Conservation (phyloP, 2,888 invertebrate species). For the Lissonota sp. region DNA sequence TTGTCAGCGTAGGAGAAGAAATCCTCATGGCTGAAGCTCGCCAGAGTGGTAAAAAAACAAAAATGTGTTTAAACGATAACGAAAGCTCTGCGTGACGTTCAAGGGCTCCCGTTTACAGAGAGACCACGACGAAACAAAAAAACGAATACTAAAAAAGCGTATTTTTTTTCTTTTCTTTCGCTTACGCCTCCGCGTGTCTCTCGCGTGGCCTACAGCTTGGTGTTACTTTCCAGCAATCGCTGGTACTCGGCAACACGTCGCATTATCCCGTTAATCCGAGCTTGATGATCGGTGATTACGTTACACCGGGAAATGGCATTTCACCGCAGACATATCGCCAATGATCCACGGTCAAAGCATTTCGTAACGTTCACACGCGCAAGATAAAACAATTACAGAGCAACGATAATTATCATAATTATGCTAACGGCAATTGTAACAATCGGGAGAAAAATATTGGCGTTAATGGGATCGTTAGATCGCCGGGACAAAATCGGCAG, state of each 20-base stretch:
- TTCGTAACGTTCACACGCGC: slow-evolving; percentile 73
- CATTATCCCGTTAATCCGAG: slow-evolving; percentile 89
- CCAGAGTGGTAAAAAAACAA: slow-evolving; percentile 37
- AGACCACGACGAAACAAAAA: slow-evolving; percentile 30
- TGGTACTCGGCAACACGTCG: slow-evolving; percentile 86
- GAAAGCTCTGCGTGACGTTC: slow-evolving; percentile 47
- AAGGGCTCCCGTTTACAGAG: slow-evolving; percentile 33
- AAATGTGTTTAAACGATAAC: slow-evolving; percentile 10
- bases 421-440: slow-evolving; percentile 42
- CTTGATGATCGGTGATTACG: slow-evolving; percentile 91
- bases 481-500: slow-evolving; percentile 64
- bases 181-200: slow-evolving; percentile 76
- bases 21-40: slow-evolving; percentile 63
- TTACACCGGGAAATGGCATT: slow-evolving; percentile 86
- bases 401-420: slow-evolving; percentile 60
- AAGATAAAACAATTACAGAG: slow-evolving; percentile 74
- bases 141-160: slow-evolving; percentile 77
- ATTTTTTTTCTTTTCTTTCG: slow-evolving; percentile 20
- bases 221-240: slow-evolving; percentile 84
- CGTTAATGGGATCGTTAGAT: slow-evolving; percentile 45
- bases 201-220: slow-evolving; percentile 82
- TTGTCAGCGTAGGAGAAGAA: slow-evolving; percentile 52
- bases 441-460: slow-evolving; percentile 52
- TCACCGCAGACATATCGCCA: slow-evolving; percentile 81
- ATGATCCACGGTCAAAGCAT: slow-evolving; percentile 79